Percentiles rank a stretch among this genome's conserved stretches.
phyloP scores from a whole-genome alignment of 2,113 vertebrate species.

The Polyodon spathula region DNA sequence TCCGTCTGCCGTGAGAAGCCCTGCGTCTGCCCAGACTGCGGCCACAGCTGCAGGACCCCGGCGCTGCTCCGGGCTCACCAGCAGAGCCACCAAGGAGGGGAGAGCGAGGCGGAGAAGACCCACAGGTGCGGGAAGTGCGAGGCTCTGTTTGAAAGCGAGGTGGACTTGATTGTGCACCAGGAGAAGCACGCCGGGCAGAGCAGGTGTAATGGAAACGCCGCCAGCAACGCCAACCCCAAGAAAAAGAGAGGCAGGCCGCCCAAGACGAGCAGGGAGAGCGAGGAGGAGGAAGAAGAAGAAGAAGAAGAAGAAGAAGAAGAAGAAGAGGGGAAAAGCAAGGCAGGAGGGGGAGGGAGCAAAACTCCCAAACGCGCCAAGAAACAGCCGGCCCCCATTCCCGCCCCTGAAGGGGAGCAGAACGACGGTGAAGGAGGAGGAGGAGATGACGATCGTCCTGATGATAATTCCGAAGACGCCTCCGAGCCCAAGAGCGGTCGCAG shows the following conservation, averaged over 20 bases:
- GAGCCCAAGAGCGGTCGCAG: not conserved
- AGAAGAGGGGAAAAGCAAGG: slow-evolving; percentile 24
- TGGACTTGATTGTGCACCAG: slow-evolving; percentile 51
- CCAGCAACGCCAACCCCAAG: slow-evolving; percentile 29
- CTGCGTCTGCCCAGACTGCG: slow-evolving; percentile 58
- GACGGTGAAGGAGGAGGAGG: not conserved
- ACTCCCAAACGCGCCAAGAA: no score
- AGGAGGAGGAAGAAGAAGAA: slow-evolving; percentile 45
- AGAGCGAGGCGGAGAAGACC: slow-evolving; percentile 39
- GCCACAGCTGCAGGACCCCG: slow-evolving; percentile 50
- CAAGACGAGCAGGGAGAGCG: slow-evolving; percentile 28
- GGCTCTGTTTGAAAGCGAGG: slow-evolving; percentile 49
- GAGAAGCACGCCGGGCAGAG: slow-evolving; percentile 46
- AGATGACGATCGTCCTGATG: slow-evolving; percentile 5
- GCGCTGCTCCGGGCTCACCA: slow-evolving; percentile 56
- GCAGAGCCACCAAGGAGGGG: slow-evolving; percentile 48
- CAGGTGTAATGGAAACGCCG: slow-evolving; percentile 32
- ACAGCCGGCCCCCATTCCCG: no score
- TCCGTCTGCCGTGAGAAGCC: slow-evolving; percentile 60
- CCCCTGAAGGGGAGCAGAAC: no score
- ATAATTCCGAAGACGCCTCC: not conserved
- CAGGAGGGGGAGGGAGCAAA: slow-evolving; percentile 3
- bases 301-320: slow-evolving; percentile 45
- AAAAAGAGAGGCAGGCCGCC: slow-evolving; percentile 51
- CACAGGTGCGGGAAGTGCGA: slow-evolving; percentile 57